Evolutionary conservation across 2,888 invertebrate species (phyloP).

Genomic region (Torymus auratus): DNA sequence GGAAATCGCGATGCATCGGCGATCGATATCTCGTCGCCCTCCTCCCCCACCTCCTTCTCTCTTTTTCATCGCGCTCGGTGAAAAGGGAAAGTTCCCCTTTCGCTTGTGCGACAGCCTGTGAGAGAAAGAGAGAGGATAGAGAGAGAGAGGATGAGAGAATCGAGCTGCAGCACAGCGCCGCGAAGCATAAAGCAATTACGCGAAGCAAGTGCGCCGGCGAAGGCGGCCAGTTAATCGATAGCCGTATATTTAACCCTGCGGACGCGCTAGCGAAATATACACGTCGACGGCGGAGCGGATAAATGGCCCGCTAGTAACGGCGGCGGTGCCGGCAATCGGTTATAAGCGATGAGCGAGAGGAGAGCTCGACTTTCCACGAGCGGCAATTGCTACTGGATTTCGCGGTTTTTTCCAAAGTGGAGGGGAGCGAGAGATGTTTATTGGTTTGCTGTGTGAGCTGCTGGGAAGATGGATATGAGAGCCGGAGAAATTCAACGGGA

Average conservation of each 20-base stretch:
- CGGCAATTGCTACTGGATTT: constrained; percentile 11
- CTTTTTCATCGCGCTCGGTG: constrained; percentile 4
- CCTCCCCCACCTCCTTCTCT: background rate
- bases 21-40: constrained; percentile 36
- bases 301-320: constrained; percentile 12
- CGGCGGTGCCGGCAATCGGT: background rate
- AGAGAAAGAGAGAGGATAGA: no score
- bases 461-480: constrained; percentile 9
- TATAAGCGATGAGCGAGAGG: background rate
- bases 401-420: background rate
- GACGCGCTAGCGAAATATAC: background rate
- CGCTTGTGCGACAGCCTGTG: constrained; percentile 4
- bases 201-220: constrained; percentile 38
- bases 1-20: constrained; percentile 32
- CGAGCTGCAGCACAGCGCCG: no score
- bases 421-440: no score
- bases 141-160: background rate
- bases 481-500: constrained; percentile 9
- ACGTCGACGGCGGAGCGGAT: constrained; percentile 3
- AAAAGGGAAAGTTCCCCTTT: constrained; percentile 56
- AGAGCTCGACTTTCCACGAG: constrained; percentile 15
- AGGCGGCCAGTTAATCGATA: constrained; percentile 41
- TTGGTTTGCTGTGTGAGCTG: background rate
- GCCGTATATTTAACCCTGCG: constrained; percentile 42
- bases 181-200: constrained; percentile 42